Conservation (phyloP, 1,140 invertebrate genomes). For the Callitettix versicolor region DNA sequence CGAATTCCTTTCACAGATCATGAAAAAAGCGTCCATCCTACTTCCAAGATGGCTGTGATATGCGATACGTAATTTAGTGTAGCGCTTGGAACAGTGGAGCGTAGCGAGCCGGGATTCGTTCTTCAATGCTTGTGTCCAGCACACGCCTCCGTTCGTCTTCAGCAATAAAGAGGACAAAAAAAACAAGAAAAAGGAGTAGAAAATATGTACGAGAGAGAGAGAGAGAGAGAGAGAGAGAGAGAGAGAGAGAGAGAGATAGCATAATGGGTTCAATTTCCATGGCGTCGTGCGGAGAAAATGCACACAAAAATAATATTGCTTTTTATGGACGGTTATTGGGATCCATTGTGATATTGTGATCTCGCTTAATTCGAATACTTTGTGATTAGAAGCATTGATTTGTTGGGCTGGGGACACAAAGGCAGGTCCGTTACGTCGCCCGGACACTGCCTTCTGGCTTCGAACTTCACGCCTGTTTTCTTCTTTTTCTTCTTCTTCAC, state of each 20-base stretch:
- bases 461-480: not conserved
- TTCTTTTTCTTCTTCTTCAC: not conserved
- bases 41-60: too few species aligned
- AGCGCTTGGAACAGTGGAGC: too few species aligned
- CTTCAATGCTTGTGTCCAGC: not conserved
- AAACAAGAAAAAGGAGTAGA: conserved; percentile 11
- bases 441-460: not conserved
- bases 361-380: too few species aligned
- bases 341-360: too few species aligned
- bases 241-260: not conserved
- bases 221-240: conserved; percentile 15
- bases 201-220: conserved; percentile 7
- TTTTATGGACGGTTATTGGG: not conserved
- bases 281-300: conserved; percentile 1
- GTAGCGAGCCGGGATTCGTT: not conserved
- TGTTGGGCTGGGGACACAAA: too few species aligned
- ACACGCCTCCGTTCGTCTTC: conserved; percentile 1
- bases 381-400: too few species aligned
- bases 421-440: not conserved
- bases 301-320: conserved; percentile 2
- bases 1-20: too few species aligned
- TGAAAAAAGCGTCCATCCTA: too few species aligned
- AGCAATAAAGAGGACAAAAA: not conserved
- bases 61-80: too few species aligned
- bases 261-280: conserved; percentile 1